Conservation (phyloP, 1,140 invertebrate genomes). For the Tetranychus cinnabarinus region DNA sequence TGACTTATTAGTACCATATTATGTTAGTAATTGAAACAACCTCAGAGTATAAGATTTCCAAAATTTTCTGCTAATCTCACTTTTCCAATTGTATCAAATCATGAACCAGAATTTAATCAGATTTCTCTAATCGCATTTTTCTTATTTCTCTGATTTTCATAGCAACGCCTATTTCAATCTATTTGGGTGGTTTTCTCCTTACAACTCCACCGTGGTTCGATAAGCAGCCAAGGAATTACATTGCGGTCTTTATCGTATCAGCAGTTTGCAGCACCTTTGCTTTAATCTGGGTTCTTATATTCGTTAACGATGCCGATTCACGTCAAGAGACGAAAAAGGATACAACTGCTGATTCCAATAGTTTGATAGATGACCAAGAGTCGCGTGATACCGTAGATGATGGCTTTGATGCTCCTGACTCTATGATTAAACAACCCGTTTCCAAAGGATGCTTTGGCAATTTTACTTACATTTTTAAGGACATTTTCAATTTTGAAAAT, state of each 20-base stretch:
- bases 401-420: no score
- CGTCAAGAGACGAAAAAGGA: neutral
- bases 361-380: neutral
- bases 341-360: neutral
- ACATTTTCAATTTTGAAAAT: slow-evolving; percentile 4
- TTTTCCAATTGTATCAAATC: no score
- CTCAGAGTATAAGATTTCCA: no score
- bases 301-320: neutral
- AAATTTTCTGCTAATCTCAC: no score
- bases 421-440: neutral
- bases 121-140: no score
- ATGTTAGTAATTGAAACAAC: no score
- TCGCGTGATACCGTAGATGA: neutral
- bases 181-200: neutral
- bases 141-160: no score
- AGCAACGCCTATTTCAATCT: no score
- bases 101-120: no score
- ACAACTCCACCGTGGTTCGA: neutral
- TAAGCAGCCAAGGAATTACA: neutral
- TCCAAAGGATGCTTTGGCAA: no score
- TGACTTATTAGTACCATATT: no score
- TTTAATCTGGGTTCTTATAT: neutral
- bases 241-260: neutral
- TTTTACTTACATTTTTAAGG: neutral
- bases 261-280: neutral